Evolutionary conservation across 2,888 invertebrate genomes (phyloP), one percentile per base, ranked within the genome.

Genomic region (Colostygia pectinataria): DNA sequence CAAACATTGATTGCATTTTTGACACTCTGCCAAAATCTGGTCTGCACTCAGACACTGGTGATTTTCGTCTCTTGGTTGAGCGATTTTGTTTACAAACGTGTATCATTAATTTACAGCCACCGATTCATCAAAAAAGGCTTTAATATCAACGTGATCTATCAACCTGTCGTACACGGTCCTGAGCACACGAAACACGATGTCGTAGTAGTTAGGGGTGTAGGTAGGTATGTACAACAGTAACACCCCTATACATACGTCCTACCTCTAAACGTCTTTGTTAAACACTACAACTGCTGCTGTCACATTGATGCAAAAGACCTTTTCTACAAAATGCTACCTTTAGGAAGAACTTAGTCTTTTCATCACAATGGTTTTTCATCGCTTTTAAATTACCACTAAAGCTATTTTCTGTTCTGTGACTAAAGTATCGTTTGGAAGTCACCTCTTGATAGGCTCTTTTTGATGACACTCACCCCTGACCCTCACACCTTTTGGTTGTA

Each of bases 1-100:
- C 25, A 15, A 36, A 40, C 18, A 52, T 27, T 36, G 41, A 51
- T 52, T 46, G 39, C 29, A 46, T 42, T 52, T 46, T 52, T 52
- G 52, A 46, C 25, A 32, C 25, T 10, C 29, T 39, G 52, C 46
- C 52, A 52, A 52, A 51, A 46, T 24, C 33, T 37, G 38, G 15
- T 20, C 39, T 48, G 41, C 36, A 37, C 47, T 48, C 25, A 20
- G 18, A 18, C 18, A 18, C 2, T 20, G 20, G 3, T 34, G 33
- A 37, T 9, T n/a, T 28, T 38, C 25, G 6, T 24, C 38, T 29
- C 15, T 32, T 32, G 32, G 12, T 27, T 23, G 15, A 46, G 20
- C 24, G 27, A 37, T 14, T 18, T 32, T 51, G 45, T 37, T 45
- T 36, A 39, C 40, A 50, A 45, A 51, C 28, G 45, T 27, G 32